Evolutionary conservation across 2,797 vertebrate species (phyloP).

Genomic region (Hydrocynus forskahlii): DNA sequence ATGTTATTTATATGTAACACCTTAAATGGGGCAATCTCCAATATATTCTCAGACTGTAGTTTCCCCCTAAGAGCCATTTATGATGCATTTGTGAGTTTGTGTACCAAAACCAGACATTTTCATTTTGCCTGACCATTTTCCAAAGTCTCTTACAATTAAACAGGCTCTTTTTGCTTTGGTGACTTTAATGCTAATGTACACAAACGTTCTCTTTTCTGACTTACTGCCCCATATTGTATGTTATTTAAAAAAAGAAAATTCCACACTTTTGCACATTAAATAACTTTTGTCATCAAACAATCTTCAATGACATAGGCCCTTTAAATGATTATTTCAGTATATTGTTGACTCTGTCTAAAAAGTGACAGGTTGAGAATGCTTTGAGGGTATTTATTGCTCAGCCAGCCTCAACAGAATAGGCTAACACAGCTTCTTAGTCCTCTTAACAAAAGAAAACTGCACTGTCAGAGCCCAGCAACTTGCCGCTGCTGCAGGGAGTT

Average conservation of each 20-base stretch:
- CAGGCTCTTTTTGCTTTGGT: neutral
- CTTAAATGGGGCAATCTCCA: neutral
- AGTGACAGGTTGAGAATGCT: neutral
- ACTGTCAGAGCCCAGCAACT: slow-evolving; percentile 34
- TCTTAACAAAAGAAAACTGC: slow-evolving; percentile 21
- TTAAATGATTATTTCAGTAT: neutral
- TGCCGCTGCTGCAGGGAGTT: slow-evolving; percentile 33
- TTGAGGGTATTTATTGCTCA: slow-evolving; percentile 16
- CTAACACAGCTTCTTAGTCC: slow-evolving; percentile 1
- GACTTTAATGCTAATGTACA: neutral
- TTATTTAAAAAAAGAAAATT: too few relatives aligned
- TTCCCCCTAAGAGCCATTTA: neutral
- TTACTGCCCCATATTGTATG: too few relatives aligned
- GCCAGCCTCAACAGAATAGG: slow-evolving; percentile 26
- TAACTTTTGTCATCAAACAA: neutral
- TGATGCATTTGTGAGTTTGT: neutral
- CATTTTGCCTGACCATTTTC: neutral
- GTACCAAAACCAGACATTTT: neutral
- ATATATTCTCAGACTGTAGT: neutral
- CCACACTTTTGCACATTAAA: too few relatives aligned
- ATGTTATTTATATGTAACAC: neutral
- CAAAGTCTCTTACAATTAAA: neutral
- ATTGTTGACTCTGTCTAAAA: neutral
- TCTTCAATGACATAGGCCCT: neutral
- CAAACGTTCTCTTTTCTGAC: too few relatives aligned